Conservation (phyloP, 2,113 vertebrate species). For the Orthochromis malagaraziensis region DNA sequence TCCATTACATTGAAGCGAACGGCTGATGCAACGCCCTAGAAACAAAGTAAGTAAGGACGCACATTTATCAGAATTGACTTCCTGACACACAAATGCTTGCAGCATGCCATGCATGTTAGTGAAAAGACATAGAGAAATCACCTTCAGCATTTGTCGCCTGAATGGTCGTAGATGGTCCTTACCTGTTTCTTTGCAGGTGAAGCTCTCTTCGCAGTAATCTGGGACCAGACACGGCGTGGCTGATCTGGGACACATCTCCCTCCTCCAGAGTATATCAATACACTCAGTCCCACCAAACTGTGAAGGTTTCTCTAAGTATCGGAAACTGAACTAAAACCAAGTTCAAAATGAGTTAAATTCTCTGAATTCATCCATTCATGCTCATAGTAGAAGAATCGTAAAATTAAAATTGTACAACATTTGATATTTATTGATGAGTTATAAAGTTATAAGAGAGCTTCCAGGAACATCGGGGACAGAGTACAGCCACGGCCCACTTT, state of each 20-base stretch:
- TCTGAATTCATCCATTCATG: background rate
- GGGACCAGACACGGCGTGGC: slow-evolving; percentile 51
- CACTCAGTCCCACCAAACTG: slow-evolving; percentile 74
- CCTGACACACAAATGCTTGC: background rate
- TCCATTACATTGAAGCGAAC: slow-evolving; percentile 81
- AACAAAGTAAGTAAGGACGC: background rate
- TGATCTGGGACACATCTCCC: slow-evolving; percentile 56
- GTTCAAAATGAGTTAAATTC: background rate
- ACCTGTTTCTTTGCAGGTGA: slow-evolving; percentile 79
- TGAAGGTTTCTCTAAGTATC: slow-evolving; percentile 69
- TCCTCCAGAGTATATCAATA: slow-evolving; percentile 71
- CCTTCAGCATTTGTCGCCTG: background rate
- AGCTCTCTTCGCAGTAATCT: slow-evolving; percentile 76
- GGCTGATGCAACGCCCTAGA: slow-evolving; percentile 84
- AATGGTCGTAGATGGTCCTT: slow-evolving; percentile 14
- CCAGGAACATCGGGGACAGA: background rate
- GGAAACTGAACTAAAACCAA: slow-evolving; percentile 71
- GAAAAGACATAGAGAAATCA: background rate
- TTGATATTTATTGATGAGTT: background rate
- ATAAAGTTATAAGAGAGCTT: background rate
- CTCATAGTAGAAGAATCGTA: background rate
- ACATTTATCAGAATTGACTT: background rate
- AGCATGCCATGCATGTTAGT: background rate
- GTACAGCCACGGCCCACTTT: background rate
- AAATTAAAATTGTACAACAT: background rate